Conservation (phyloP, 2,797 vertebrate species). For the Bovichtus variegatus region DNA sequence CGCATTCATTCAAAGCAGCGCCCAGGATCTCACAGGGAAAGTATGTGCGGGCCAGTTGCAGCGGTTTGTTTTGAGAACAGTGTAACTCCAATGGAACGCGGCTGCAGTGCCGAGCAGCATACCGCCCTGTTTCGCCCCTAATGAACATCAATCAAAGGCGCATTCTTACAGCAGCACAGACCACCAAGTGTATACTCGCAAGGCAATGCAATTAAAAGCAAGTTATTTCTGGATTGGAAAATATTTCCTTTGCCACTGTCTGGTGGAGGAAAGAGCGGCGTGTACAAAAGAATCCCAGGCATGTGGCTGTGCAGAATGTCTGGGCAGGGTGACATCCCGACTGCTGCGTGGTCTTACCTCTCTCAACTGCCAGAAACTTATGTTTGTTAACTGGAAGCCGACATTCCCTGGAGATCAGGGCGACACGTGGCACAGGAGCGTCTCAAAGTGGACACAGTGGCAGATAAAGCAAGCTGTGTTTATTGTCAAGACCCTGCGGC, state of each 20-base stretch:
- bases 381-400: slow-evolving; percentile 68
- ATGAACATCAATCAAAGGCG: slow-evolving; percentile 74
- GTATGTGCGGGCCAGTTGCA: slow-evolving; percentile 69
- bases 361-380: slow-evolving; percentile 53
- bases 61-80: slow-evolving; percentile 80
- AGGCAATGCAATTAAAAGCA: slow-evolving; percentile 69
- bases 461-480: slow-evolving; percentile 46
- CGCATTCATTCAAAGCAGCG: slow-evolving; percentile 62
- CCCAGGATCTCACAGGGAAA: slow-evolving; percentile 75
- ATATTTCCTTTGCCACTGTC: slow-evolving; percentile 74
- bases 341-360: slow-evolving; percentile 40
- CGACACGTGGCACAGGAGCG: slow-evolving; percentile 58
- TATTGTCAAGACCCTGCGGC: slow-evolving; percentile 31
- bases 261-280: slow-evolving; percentile 59
- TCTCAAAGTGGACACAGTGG: slow-evolving; percentile 52
- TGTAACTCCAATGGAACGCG: slow-evolving; percentile 74
- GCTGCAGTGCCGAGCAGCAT: slow-evolving; percentile 64
- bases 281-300: slow-evolving; percentile 74
- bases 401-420: slow-evolving; percentile 60
- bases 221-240: slow-evolving; percentile 79
- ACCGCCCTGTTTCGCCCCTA: slow-evolving; percentile 67
- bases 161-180: slow-evolving; percentile 65
- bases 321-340: slow-evolving; percentile 67
- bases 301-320: slow-evolving; percentile 69
- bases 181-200: slow-evolving; percentile 59